A percentile compares a stretch with the other conserved stretches of the same genome.
Evolutionary conservation across 2,113 vertebrate species (phyloP).

Genomic region (Zosterops lateralis): DNA sequence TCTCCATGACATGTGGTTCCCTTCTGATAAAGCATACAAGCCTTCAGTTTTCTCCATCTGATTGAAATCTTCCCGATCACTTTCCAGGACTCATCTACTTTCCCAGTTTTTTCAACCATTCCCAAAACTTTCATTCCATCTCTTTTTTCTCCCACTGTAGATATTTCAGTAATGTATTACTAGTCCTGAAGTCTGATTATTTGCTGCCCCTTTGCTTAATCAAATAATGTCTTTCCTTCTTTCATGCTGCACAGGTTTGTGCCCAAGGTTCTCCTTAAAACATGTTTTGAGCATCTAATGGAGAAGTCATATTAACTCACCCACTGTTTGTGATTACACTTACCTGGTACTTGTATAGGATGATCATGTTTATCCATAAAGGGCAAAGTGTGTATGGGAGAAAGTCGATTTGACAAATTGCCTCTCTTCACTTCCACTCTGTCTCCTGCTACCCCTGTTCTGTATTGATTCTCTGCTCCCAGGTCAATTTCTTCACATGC

Average conservation of each 20-base stretch:
- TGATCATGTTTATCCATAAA: neutral
- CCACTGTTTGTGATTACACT: neutral
- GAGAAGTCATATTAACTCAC: neutral
- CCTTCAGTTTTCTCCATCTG: neutral
- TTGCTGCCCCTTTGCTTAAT: neutral
- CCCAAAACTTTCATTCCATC: neutral
- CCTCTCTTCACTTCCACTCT: neutral
- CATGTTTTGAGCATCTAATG: neutral
- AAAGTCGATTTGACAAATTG: conserved; percentile 38
- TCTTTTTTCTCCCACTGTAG: neutral
- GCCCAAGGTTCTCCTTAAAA: neutral
- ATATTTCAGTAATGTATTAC: neutral
- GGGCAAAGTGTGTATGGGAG: neutral
- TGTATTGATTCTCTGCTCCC: neutral
- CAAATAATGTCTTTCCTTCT: neutral
- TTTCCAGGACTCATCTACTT: neutral
- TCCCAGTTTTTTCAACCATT: neutral
- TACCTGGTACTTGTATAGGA: neutral
- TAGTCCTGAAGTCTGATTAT: neutral
- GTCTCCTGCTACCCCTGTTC: neutral
- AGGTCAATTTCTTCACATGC: neutral
- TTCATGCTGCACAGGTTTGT: neutral
- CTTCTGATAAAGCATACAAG: neutral
- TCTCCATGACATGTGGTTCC: neutral
- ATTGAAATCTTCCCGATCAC: neutral